Percentiles rank a stretch among this genome's conserved stretches.
These are phyloP conservation scores for Pollachius pollachius DNA, from an alignment of 2,113 vertebrate genomes.

Conservation along the genomic window DNA sequence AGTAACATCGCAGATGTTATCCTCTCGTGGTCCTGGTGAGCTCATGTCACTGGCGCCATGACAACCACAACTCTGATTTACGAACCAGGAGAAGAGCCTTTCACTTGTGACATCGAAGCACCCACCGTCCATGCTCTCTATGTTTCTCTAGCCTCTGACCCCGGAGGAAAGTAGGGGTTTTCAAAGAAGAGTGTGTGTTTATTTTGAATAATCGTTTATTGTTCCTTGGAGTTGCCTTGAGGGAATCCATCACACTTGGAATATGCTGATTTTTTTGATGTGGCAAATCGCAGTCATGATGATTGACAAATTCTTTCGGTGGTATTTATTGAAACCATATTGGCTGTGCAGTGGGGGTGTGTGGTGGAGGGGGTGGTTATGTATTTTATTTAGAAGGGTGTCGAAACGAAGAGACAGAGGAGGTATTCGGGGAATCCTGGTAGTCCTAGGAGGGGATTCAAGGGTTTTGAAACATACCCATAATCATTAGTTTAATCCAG, in stretches of 20 bases:
- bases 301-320: slow-evolving; percentile 60
- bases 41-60: slow-evolving; percentile 48
- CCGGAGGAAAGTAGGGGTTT: slow-evolving; percentile 6
- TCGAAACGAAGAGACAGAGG: slow-evolving; percentile 49
- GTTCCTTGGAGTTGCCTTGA: slow-evolving; percentile 48
- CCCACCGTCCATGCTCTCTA: slow-evolving; percentile 40
- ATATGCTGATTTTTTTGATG: slow-evolving; percentile 66
- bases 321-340: slow-evolving; percentile 70
- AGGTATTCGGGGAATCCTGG: slow-evolving; percentile 42
- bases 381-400: slow-evolving; percentile 26
- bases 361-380: slow-evolving; percentile 36
- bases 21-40: slow-evolving; percentile 51
- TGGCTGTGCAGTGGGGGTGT: slow-evolving; percentile 41
- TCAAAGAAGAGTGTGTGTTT: slow-evolving; percentile 31
- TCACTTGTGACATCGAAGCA: slow-evolving; percentile 31
- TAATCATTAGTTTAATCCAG: no score
- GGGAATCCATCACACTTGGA: slow-evolving; percentile 52
- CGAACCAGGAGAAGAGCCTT: slow-evolving; percentile 28
- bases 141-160: slow-evolving; percentile 53
- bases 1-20: slow-evolving; percentile 16
- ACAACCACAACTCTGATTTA: slow-evolving; percentile 41
- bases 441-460: slow-evolving; percentile 44
- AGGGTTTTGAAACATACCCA: slow-evolving; percentile 10
- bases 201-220: slow-evolving; percentile 41
- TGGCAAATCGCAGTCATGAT: slow-evolving; percentile 57